phyloP scores from a whole-genome alignment of 2,797 vertebrate species.

The Bryconaethiops microstoma region DNA sequence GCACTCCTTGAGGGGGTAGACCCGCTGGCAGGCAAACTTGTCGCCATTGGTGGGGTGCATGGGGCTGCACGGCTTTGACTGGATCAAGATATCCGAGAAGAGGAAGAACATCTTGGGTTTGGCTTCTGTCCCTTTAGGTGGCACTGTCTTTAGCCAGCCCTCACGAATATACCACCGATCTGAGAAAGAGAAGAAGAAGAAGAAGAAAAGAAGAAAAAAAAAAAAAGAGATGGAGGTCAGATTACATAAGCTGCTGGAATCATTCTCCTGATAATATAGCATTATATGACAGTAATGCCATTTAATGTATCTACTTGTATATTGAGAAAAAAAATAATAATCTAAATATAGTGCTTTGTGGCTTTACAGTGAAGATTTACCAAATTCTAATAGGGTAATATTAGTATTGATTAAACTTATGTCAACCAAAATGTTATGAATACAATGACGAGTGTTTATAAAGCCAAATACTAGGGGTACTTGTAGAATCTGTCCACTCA shows the following conservation, averaged over 20 bases:
- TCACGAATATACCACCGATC: conserved; percentile 77
- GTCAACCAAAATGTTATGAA: neutral
- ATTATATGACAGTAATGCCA: neutral
- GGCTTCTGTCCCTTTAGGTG: conserved; percentile 71
- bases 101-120: conserved; percentile 76
- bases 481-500: conserved; percentile 55
- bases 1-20: conserved; percentile 74
- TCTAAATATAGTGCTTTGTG: neutral
- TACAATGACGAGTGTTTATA: conserved; percentile 35
- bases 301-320: too few species aligned
- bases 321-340: neutral
- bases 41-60: conserved; percentile 72
- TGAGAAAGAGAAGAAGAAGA: conserved; percentile 46
- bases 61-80: conserved; percentile 65
- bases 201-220: too few species aligned
- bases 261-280: neutral
- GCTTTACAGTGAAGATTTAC: neutral
- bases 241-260: neutral
- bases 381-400: neutral
- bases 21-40: conserved; percentile 72
- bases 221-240: conserved; percentile 5
- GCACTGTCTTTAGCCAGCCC: conserved; percentile 78
- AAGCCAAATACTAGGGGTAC: conserved; percentile 34
- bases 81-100: conserved; percentile 74
- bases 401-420: neutral